Evolutionary conservation across 2,797 vertebrate genomes (phyloP).

Genomic region (Caiman crocodilus): DNA sequence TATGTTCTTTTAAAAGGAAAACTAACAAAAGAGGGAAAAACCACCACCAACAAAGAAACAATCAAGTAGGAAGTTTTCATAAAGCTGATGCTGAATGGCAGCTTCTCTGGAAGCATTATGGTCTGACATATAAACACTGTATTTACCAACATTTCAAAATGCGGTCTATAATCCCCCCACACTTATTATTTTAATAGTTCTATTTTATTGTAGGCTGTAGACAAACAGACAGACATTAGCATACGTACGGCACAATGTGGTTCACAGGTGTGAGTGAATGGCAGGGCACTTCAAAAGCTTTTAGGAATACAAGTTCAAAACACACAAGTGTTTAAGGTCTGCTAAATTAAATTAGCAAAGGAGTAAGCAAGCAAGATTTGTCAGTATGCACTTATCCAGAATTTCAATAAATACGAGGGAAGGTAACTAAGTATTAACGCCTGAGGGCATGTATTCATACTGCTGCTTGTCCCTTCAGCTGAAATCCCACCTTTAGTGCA

Average conservation of each 20-base stretch:
- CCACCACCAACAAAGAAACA: slow-evolving; percentile 65
- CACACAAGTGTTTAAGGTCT: slow-evolving; percentile 38
- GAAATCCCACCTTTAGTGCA: not conserved
- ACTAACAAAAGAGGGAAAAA: not conserved
- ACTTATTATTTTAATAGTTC: slow-evolving; percentile 78
- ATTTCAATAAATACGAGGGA: slow-evolving; percentile 48
- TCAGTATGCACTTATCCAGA: slow-evolving; percentile 36
- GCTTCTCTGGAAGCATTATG: slow-evolving; percentile 76
- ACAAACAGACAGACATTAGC: slow-evolving; percentile 61
- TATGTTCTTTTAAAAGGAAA: slow-evolving; percentile 25
- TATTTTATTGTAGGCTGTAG: slow-evolving; percentile 65
- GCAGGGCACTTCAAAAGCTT: slow-evolving; percentile 50
- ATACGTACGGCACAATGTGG: slow-evolving; percentile 7
- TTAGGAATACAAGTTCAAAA: slow-evolving; percentile 45
- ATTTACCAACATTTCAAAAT: slow-evolving; percentile 83
- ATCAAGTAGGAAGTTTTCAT: slow-evolving; percentile 55
- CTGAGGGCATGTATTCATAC: not conserved
- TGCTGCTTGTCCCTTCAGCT: not conserved
- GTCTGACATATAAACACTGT: slow-evolving; percentile 79
- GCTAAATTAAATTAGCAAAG: slow-evolving; percentile 2
- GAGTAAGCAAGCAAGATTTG: slow-evolving; percentile 54
- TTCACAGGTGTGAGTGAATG: slow-evolving; percentile 61
- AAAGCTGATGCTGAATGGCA: slow-evolving; percentile 49
- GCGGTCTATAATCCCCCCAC: slow-evolving; percentile 77
- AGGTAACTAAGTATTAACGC: slow-evolving; percentile 33